Conservation (phyloP, 2,888 invertebrate species). For the Zeuzera pyrina region DNA sequence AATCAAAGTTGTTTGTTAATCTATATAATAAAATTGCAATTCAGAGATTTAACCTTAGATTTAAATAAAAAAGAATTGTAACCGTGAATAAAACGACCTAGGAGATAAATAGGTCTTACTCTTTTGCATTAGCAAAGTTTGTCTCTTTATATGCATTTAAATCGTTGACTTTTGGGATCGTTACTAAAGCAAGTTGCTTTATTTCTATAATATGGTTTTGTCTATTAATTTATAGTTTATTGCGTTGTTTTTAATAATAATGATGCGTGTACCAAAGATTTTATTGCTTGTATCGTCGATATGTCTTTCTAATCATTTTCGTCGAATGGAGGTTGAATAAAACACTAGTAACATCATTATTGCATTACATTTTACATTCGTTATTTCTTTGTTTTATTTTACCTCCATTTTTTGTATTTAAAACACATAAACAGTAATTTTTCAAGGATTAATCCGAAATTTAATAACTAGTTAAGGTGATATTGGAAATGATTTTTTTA, state of each 20-base stretch:
- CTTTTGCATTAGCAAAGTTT: slow-evolving; percentile 38
- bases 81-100: slow-evolving; percentile 47
- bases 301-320: slow-evolving; percentile 2
- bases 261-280: slow-evolving; percentile 30
- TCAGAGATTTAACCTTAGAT: slow-evolving; percentile 66
- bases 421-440: slow-evolving; percentile 52
- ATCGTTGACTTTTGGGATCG: slow-evolving; percentile 14
- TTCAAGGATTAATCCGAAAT: slow-evolving; percentile 61
- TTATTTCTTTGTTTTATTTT: slow-evolving; percentile 18
- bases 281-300: slow-evolving; percentile 13
- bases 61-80: slow-evolving; percentile 42
- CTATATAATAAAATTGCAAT: slow-evolving; percentile 64
- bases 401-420: slow-evolving; percentile 26
- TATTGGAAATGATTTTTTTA: slow-evolving; percentile 74
- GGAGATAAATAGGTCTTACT: slow-evolving; percentile 31
- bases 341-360: slow-evolving; percentile 20
- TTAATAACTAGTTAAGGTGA: slow-evolving; percentile 68
- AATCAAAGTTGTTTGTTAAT: slow-evolving; percentile 70
- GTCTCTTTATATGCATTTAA: slow-evolving; percentile 19
- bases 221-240: slow-evolving; percentile 21
- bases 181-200: slow-evolving; percentile 20
- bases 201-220: too few species aligned
- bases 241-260: slow-evolving; percentile 37
- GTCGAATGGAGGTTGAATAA: slow-evolving; percentile 3
- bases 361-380: slow-evolving; percentile 19